These are phyloP conservation scores for Chionodraco myersi DNA, from an alignment of 2,113 vertebrate species.

Conservation along the genomic window DNA sequence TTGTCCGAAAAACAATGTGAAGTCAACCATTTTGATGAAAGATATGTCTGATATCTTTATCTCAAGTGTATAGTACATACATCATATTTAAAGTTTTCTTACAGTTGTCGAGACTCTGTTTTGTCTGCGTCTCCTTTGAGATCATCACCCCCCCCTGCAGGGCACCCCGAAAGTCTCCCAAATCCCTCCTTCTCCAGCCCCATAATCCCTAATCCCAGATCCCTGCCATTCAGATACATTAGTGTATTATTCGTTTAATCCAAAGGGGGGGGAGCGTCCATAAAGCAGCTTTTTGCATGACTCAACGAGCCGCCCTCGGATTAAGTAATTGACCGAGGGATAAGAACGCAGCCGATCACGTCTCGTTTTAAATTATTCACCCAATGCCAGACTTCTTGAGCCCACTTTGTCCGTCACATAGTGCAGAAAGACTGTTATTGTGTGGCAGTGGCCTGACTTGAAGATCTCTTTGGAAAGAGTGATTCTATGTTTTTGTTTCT, in stretches of 20 bases:
- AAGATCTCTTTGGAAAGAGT: background rate
- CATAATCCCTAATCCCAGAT: constrained; percentile 79
- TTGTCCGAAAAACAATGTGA: background rate
- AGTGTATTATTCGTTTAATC: constrained; percentile 81
- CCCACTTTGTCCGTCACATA: background rate
- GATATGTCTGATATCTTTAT: no score
- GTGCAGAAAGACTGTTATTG: background rate
- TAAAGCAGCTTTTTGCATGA: constrained; percentile 70
- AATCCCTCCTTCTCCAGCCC: constrained; percentile 42
- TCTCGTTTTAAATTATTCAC: constrained; percentile 62
- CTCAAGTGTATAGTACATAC: no score
- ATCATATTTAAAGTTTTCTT: background rate
- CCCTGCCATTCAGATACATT: constrained; percentile 73
- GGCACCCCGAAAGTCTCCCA: constrained; percentile 44
- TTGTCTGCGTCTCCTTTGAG: constrained; percentile 34
- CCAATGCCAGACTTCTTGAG: constrained; percentile 15
- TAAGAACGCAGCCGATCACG: constrained; percentile 47
- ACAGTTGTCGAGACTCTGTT: constrained; percentile 22
- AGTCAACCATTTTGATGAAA: background rate
- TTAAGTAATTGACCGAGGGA: constrained; percentile 61
- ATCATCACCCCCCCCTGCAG: constrained; percentile 19
- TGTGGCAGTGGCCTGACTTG: background rate
- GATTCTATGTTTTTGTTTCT: constrained; percentile 3
- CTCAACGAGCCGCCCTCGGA: constrained; percentile 30
- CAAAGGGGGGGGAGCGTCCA: constrained; percentile 14